Evolutionary conservation across 2,888 invertebrate genomes (phyloP), one percentile per base, ranked within the genome.

Genomic region (Zygothrica quintamaculata): DNA sequence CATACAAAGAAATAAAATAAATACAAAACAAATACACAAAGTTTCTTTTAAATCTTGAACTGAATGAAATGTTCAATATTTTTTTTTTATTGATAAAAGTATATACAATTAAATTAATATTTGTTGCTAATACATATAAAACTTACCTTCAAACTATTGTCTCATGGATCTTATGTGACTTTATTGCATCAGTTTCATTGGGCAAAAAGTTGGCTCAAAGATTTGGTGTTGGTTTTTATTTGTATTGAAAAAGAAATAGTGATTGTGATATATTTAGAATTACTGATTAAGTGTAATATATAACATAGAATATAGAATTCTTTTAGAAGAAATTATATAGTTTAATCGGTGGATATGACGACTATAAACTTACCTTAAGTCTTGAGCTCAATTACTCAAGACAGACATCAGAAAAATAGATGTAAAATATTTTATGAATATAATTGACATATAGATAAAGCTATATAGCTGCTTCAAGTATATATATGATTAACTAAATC

Each of bases 211-310:
- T 22, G 37, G 56, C 70, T 75, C 73, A 60, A 34, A 31, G 31
- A 47, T 22, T 60, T 22, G 31, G 16, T 22, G 18, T 22, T 22
- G n/a, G n/a, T n/a, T 52, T 57, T 33, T 18, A 16, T 61, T 31
- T 25, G 22, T 26, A 48, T 57, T 62, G 64, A 52, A 62, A 78
- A 69, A 82, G 57, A 82, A 76, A 82, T 22, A 64, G 50, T 58
- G 22, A 22, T 43, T 22, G 12, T 44, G 34, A 40, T 50, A 44
- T 36, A 74, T 59, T 64, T 68, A 72, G 44, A 70, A 65, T 46
- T 31, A 40, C 39, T 44, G 43, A 4, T 25, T 58, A 29, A 37
- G 16, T 12, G 15, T 57, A 29, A 33, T 40, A 34, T 31, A 50
- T 50, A 57, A 37, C 31, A 60, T 29, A 53, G 16, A n/a, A n/a